phyloP scores from a whole-genome alignment of 37 sponge, comb jelly and placozoan species.

The Spongilla lacustris region DNA sequence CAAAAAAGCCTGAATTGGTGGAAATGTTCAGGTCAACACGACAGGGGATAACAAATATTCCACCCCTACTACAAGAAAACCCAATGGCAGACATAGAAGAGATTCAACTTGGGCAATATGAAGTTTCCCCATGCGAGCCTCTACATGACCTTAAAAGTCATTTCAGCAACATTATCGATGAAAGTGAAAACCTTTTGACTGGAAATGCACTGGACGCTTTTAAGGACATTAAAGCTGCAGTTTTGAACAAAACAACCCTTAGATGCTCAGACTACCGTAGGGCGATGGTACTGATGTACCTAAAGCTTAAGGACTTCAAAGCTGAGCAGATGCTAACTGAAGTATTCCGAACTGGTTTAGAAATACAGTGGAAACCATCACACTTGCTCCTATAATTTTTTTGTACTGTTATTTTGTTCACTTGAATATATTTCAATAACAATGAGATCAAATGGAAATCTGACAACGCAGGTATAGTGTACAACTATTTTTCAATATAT shows the following conservation, averaged over 20 bases:
- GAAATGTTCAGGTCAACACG: neutral
- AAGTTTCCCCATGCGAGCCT: constrained; percentile 10
- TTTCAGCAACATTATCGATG: constrained; percentile 18
- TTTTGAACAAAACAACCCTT: neutral
- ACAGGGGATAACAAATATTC: constrained; percentile 15
- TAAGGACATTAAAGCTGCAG: neutral
- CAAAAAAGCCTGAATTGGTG: constrained; percentile 19
- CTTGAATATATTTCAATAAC: too few species aligned
- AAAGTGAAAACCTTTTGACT: neutral
- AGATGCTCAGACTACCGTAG: constrained; percentile 18
- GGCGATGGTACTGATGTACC: constrained; percentile 12
- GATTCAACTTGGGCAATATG: neutral
- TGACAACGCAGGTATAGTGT: too few species aligned
- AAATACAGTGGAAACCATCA: too few species aligned
- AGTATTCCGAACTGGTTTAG: constrained; percentile 24
- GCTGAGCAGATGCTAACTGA: too few species aligned
- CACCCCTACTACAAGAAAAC: constrained; percentile 17
- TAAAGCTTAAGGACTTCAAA: neutral
- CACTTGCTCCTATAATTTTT: too few species aligned
- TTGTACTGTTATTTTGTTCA: too few species aligned
- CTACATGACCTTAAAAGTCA: constrained; percentile 24
- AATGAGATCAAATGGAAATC: too few species aligned
- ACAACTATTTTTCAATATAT: too few species aligned
- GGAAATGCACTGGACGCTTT: neutral
- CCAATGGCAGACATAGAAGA: neutral